Evolutionary conservation across 2,888 invertebrate species (phyloP).

Genomic region (Phalera bucephala): DNA sequence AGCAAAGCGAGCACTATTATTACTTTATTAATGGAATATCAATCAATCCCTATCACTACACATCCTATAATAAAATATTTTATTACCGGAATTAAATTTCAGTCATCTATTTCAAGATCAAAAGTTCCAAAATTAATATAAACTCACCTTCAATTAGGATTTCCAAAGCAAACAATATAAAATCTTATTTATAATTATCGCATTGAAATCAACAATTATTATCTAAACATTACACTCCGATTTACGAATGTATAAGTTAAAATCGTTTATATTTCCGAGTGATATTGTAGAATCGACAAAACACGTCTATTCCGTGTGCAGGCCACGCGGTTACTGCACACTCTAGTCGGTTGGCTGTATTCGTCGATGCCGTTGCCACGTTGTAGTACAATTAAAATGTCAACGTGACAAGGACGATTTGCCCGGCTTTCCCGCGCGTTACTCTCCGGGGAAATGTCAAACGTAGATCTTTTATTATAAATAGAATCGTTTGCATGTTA

Average conservation of each 20-base stretch:
- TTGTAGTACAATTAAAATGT: slow-evolving; percentile 29
- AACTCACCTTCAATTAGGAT: neutral
- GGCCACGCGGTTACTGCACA: slow-evolving; percentile 15
- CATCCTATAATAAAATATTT: too few relatives aligned
- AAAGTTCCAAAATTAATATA: neutral
- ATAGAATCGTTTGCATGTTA: too few relatives aligned
- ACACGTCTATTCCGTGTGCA: slow-evolving; percentile 9
- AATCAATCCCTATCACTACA: too few relatives aligned
- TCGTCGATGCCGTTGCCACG: slow-evolving; percentile 32
- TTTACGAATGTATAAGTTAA: too few relatives aligned
- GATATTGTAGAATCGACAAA: neutral
- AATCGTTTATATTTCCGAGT: neutral
- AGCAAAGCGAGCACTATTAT: too few relatives aligned
- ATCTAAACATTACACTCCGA: too few relatives aligned
- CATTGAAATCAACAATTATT: too few relatives aligned
- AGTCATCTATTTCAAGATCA: neutral
- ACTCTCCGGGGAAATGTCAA: slow-evolving; percentile 2
- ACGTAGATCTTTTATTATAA: too few relatives aligned
- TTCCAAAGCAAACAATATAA: neutral
- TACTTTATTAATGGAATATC: too few relatives aligned
- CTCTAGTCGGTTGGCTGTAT: slow-evolving; percentile 17
- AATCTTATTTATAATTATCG: too few relatives aligned
- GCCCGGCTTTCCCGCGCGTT: slow-evolving; percentile 29
- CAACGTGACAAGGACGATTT: slow-evolving; percentile 30
- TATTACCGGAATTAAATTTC: too few relatives aligned